These are phyloP conservation scores for Hydroisotoma schaefferi DNA, from an alignment of 2,888 invertebrate genomes.

Conservation along the genomic window DNA sequence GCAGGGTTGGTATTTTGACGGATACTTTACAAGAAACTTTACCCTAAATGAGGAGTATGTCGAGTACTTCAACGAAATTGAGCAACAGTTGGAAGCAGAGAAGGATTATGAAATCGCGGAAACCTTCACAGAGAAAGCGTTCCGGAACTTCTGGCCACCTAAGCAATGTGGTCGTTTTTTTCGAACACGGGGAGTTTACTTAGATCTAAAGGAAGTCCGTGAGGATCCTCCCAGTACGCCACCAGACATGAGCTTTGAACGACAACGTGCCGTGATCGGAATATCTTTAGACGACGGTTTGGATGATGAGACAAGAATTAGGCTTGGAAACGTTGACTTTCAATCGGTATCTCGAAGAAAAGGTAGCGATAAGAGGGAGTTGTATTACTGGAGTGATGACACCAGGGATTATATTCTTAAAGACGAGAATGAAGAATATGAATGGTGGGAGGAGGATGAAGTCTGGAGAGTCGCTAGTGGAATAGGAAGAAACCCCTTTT, in stretches of 20 bases:
- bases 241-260: slow-evolving; percentile 27
- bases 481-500: slow-evolving; percentile 19
- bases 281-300: not conserved
- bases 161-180: slow-evolving; percentile 16
- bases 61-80: slow-evolving; percentile 31
- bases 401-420: slow-evolving; percentile 26
- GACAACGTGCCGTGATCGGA: slow-evolving; percentile 18
- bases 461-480: slow-evolving; percentile 19
- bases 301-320: not conserved
- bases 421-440: slow-evolving; percentile 23
- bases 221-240: slow-evolving; percentile 32
- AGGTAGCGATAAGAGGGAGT: slow-evolving; percentile 1
- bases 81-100: slow-evolving; percentile 24
- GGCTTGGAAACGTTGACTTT: slow-evolving; percentile 2
- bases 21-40: slow-evolving; percentile 23
- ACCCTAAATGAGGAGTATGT: slow-evolving; percentile 28
- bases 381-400: slow-evolving; percentile 29
- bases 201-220: slow-evolving; percentile 24
- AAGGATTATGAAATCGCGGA: slow-evolving; percentile 23
- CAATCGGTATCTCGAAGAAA: not conserved
- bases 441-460: slow-evolving; percentile 19
- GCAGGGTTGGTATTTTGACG: slow-evolving; percentile 39
- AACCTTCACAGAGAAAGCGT: slow-evolving; percentile 30
- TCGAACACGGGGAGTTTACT: slow-evolving; percentile 27
- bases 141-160: slow-evolving; percentile 30